Evolutionary conservation across 2,888 invertebrate species (phyloP), one percentile per base, ranked within the genome.

Genomic region (Lepidonotus clava): DNA sequence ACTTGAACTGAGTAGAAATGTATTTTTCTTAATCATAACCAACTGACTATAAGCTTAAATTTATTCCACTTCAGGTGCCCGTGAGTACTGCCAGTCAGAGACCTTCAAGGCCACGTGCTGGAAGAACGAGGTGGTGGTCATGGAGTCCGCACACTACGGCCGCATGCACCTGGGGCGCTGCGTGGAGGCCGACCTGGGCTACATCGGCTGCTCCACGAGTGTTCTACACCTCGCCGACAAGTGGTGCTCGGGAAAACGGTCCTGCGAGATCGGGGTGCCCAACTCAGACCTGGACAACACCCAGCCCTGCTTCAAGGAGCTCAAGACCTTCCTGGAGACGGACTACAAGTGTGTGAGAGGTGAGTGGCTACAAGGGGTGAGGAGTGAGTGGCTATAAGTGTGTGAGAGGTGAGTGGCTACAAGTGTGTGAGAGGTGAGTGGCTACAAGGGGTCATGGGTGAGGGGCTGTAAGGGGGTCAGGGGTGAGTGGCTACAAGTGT

Each of bases 81-180:
- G 85, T 1, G 85, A 85, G 71, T 85, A 71, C 76, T 85, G 85
- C 71, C 85, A 85, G 85, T 85, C 85, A 34, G 85, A 85, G 76
- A 46, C 85, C 24, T 85, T 85, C 71, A 85, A 85, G 36, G 85
- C 85, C 11, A 85, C 46, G 1, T 85, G 85, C 76, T 85, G 85
- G 85, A 85, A 66, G 71, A 85, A 85, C 51, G 85, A 85, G 85
- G 85, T 85, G 85, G 71, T 85, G 40, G 85, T 85, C 40, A 85
- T 85, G 85, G 85, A 85, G 71, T 40, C 85, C 5, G 85, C 85
- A 5, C 41, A 28, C 28, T 85, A 85, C 41, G 85, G 85, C 38
- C 85, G 85, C 51, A 85, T 85, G 85, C 85, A 66, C 85, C 85
- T 85, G 61, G 85, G 85, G 8, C 8, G 85, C 32, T 85, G 85